Base-by-base conservation (phyloP, 92 coral and sea anemone species). In the Porites rus region DNA sequence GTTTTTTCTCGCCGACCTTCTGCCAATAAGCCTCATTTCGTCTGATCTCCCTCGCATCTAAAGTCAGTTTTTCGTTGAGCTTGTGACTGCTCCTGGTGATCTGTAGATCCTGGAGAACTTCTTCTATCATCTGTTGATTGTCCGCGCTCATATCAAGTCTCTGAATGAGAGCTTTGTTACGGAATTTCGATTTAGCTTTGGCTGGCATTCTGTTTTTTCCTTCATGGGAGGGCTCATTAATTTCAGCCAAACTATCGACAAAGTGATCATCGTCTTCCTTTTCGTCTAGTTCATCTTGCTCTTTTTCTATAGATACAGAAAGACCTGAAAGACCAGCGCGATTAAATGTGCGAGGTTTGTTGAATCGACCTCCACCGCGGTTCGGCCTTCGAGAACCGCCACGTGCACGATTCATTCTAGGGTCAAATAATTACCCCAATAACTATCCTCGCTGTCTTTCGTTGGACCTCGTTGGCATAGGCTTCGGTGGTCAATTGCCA, bases 1-100 rank as follows among this genome's bases (percentile, higher is more conserved):
- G 89, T 78, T 95, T 90, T 58, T 93, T 87, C 38, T 94, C 98
- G 19, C 93, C 98, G 54, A 88, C 51, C 76, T 85, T 90, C 51
- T 87, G 92, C 98, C 98, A 94, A 87, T 94, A 94, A 28, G 71
- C 80, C 53, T 94, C 96, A 68, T 94, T 92, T 50, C 75, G 74
- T 20, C 46, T 43, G 14, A 80, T 66, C 50, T 85, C 75, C 43
- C 22, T 76, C 3, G 28, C 76, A 31, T 72, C 84, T 64, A 74
- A 69, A 73, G 77, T 83, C 19, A 81, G 75, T 18, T 24, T 50
- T 53, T 60, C 58, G 17, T 18, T 14, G 16, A 71, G 51, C 2
- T 90, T 92, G 51, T 25, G 28, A 51, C 51, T 59, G 7, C 50
- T 58, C 53, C 81, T 85, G 56, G 65, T 62, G 12, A 82, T n/a